phyloP scores from a whole-genome alignment of 2,797 vertebrate species.

The Bufotes viridis region DNA sequence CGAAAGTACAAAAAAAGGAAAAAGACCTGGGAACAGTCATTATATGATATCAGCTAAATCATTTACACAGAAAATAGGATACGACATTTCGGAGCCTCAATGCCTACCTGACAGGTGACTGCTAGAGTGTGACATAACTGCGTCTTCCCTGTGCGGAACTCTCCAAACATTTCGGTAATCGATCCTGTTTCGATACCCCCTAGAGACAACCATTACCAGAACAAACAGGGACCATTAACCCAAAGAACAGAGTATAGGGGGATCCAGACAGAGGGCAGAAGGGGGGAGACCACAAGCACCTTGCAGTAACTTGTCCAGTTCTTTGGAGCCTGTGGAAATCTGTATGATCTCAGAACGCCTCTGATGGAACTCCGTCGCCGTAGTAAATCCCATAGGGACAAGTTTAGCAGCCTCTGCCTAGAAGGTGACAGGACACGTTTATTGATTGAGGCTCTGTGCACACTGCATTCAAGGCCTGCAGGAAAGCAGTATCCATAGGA shows the following conservation, averaged over 20 bases:
- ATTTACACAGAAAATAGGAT: neutral
- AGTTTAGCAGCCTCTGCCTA: slow-evolving; percentile 94
- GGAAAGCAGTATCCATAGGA: too few species aligned
- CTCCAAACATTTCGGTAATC: slow-evolving; percentile 97
- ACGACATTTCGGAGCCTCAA: too few species aligned
- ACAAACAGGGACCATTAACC: neutral
- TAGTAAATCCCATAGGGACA: slow-evolving; percentile 98
- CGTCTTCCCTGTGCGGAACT: slow-evolving; percentile 97
- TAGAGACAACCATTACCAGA: slow-evolving; percentile 62
- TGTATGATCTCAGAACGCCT: slow-evolving; percentile 96
- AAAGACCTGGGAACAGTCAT: too few species aligned
- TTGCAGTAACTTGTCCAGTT: slow-evolving; percentile 95
- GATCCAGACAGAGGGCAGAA: neutral
- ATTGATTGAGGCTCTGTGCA: neutral
- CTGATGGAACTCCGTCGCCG: slow-evolving; percentile 96
- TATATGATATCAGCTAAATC: neutral
- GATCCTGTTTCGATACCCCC: slow-evolving; percentile 97
- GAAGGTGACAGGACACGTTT: slow-evolving; percentile 15
- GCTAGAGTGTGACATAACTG: slow-evolving; percentile 96
- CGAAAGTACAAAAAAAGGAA: too few species aligned
- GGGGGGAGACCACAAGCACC: slow-evolving; percentile 71
- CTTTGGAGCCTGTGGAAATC: slow-evolving; percentile 95
- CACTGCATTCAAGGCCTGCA: too few species aligned
- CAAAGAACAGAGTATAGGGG: neutral
- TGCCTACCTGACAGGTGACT: slow-evolving; percentile 92